phyloP scores from a whole-genome alignment of 2,113 vertebrate species.

The Tricholaema leucomelas region DNA sequence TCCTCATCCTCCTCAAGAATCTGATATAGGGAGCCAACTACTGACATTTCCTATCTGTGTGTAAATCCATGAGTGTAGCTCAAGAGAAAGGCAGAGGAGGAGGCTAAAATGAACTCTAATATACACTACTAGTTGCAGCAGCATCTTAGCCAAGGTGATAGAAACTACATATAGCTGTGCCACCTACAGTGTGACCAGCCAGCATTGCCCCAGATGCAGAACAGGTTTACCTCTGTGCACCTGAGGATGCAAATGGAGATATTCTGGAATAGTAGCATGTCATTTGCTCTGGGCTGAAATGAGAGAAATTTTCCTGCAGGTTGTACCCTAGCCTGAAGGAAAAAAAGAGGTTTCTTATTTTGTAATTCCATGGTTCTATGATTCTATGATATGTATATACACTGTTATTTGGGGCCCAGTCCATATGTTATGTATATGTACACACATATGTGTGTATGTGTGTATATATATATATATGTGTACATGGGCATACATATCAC shows the following conservation, averaged over 20 bases:
- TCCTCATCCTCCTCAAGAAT: background rate
- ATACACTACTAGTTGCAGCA: background rate
- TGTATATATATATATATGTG: rapidly evolving
- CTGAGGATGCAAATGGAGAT: background rate
- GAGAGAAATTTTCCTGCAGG: background rate
- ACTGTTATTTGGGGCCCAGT: no score
- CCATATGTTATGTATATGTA: no score
- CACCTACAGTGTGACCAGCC: background rate
- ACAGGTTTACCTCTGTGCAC: background rate
- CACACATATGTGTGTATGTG: no score
- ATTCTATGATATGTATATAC: no score
- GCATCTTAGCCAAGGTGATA: background rate
- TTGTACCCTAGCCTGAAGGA: background rate
- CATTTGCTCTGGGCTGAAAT: background rate
- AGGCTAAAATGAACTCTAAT: background rate
- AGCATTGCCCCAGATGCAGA: background rate
- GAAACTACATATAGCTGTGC: background rate
- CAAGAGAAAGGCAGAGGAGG: background rate
- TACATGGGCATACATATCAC: no score
- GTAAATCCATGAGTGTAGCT: background rate
- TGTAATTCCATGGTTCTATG: no score
- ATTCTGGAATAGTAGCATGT: background rate
- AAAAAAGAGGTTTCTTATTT: background rate
- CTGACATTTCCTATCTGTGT: background rate
- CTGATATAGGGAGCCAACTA: background rate